phyloP scores from a whole-genome alignment of 1,140 invertebrate species.

The Temnothorax nylanderi region DNA sequence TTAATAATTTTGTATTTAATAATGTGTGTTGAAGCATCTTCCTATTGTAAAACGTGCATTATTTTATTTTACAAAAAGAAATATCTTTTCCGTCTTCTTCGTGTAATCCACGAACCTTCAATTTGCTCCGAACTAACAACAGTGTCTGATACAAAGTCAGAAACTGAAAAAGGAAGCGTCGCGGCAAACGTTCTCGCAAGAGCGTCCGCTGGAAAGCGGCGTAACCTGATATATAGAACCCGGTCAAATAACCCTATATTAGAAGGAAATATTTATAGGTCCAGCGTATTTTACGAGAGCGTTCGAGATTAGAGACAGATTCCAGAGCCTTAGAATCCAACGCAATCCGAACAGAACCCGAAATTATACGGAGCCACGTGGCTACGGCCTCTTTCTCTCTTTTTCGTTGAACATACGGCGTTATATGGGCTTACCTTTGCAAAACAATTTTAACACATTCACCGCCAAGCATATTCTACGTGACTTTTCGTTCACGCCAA shows the following conservation, averaged over 20 bases:
- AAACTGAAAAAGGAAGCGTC: not conserved
- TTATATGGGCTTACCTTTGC: not conserved
- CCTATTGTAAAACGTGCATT: not conserved
- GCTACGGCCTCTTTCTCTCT: not conserved
- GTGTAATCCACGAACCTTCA: conserved; percentile 21
- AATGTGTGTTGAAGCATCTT: not conserved
- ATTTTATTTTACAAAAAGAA: conserved; percentile 1
- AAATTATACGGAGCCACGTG: conserved; percentile 38
- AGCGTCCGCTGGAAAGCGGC: conserved; percentile 25
- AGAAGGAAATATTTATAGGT: conserved; percentile 9
- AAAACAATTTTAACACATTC: not conserved
- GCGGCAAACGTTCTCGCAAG: not conserved
- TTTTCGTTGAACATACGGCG: not conserved
- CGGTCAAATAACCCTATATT: conserved; percentile 41
- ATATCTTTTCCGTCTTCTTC: not conserved
- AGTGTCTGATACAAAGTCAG: not conserved
- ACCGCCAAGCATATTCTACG: no score
- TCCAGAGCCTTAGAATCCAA: not conserved
- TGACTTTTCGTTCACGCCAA: no score
- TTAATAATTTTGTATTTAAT: not conserved
- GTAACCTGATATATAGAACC: not conserved
- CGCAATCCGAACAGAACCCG: conserved; percentile 33
- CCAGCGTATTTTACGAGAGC: not conserved
- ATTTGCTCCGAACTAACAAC: conserved; percentile 9
- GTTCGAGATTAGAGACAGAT: conserved; percentile 44